Evolutionary conservation across 1,140 invertebrate species (phyloP), one percentile per base, ranked within the genome.

Genomic region (Neotoxoptera formosana): DNA sequence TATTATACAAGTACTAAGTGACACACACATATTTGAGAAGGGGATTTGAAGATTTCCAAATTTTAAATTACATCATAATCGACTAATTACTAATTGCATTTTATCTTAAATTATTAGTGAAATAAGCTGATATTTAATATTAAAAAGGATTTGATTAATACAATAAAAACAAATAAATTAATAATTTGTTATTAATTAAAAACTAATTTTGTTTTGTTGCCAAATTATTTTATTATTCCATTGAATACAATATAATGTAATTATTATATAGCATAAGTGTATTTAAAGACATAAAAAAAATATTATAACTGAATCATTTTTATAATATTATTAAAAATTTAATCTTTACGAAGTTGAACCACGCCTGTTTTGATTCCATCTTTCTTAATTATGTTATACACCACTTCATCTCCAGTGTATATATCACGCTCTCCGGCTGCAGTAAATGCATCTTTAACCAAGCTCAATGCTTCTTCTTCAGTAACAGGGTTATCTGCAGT

Each of bases 361-460:
- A 95, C 96, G 91, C 97, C 96, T 94, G 96, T 96, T 93, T 96
- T 96, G 93, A 99, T 96, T 2, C 98, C 99, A 96, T 98, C 97
- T 94, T 98, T 98, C 47, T 98, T 99, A 91, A 99, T 98, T 93
- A 99, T 97, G 94, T 98, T 97, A 94, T 99, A 97, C 51, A 96
- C 95, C 94, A 99, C 97, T 88, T 97, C 97, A 96, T 99, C 99
- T 93, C 99, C 99, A 94, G 98, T 99, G 94, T 98, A 98, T 94
- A 99, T 99, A 95, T 99, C 99, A 95, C 99, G 96, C 95, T 99
- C 99, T 93, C 99, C 98, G 67, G 99, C 99, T 93, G 99, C 98
- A 94, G 98, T 98, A 95, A 99, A 99, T 0, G 98, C 97, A 96
- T 99, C 99, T 94, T 99, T 99, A 7, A 99, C 96, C 30, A 99